Evolutionary conservation across 2,113 vertebrate species (phyloP).

Genomic region (Blennius ocellaris): DNA sequence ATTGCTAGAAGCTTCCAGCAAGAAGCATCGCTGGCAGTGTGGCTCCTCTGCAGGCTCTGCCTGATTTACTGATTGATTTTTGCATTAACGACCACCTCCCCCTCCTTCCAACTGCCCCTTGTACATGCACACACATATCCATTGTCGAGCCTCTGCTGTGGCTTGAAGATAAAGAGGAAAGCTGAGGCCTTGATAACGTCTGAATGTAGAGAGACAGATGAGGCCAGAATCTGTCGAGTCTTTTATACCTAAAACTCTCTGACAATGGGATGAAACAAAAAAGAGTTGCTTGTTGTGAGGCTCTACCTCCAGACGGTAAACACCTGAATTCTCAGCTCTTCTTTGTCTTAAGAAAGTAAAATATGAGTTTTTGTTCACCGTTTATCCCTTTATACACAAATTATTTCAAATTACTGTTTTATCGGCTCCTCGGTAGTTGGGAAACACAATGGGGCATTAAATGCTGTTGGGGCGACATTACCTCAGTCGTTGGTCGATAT

Average conservation of each 20-base stretch:
- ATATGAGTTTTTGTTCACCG: background rate
- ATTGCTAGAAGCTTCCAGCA: conserved; percentile 54
- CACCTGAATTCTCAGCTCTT: background rate
- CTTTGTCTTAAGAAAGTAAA: background rate
- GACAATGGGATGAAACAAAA: too few relatives aligned
- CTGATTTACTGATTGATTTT: conserved; percentile 76
- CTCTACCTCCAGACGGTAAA: background rate
- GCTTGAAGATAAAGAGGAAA: conserved; percentile 63
- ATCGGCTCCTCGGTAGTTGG: background rate
- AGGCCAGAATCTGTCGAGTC: too few relatives aligned
- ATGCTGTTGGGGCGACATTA: background rate
- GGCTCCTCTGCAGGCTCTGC: conserved; percentile 57
- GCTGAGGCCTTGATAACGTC: conserved; percentile 44
- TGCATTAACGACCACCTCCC: conserved; percentile 57
- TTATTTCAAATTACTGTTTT: too few relatives aligned
- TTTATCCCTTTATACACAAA: too few relatives aligned
- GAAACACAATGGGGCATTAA: background rate
- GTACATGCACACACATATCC: conserved; percentile 28
- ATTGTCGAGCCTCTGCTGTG: conserved; percentile 49
- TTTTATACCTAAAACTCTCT: too few relatives aligned
- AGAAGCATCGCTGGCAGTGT: conserved; percentile 44
- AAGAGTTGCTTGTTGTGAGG: background rate
- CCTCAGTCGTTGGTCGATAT: background rate
- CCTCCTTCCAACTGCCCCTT: conserved; percentile 25
- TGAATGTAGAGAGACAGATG: conserved; percentile 12